Evolutionary conservation across 1,140 invertebrate genomes (phyloP), one percentile per base, ranked within the genome.

Genomic region (Nephila pilipes): DNA sequence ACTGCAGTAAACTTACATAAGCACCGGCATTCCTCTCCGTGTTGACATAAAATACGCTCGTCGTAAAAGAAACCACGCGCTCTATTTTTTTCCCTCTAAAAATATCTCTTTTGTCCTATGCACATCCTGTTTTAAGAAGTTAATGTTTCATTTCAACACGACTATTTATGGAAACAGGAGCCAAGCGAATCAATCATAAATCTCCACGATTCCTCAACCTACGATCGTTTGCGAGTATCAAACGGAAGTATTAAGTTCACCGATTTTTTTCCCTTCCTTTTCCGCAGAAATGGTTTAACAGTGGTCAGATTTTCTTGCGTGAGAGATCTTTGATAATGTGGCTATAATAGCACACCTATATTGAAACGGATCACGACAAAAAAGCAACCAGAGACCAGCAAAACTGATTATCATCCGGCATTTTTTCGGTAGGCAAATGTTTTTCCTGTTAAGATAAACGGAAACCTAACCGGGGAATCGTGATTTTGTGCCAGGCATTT

Each of bases 111-210:
- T 65, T 65, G 25, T 65, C 25, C 63, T 12, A n/a, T n/a, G 25
- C 25, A 65, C n/a, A 65, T 65, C 63, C 63, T n/a, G 63, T 65
- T 65, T 65, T 65, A 65, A 65, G 63, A 46, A 65, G 63, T 65
- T 65, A 65, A 65, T n/a, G 25, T 65, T 65, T 65, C 63, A 65
- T 65, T 65, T 65, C n/a, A 3, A 65, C 25, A 25, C 10, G 2
- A 14, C 63, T 65, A 65, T 65, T 65, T 65, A 65, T 65, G 63
- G 63, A n/a, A 65, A 65, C 63, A 29, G 2, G 12, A 65, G 63
- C 63, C 25, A 6, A 25, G n/a, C 63, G 63, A 65, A 65, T 65
- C 63, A 65, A 65, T 65, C 63, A 65, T 65, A 65, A 65, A 65
- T 65, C 63, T 65, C 63, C 63, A 65, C 63, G 63, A 65, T 65